Conservation (phyloP, 2,888 invertebrate genomes). For the Epistrophella euchroma region DNA sequence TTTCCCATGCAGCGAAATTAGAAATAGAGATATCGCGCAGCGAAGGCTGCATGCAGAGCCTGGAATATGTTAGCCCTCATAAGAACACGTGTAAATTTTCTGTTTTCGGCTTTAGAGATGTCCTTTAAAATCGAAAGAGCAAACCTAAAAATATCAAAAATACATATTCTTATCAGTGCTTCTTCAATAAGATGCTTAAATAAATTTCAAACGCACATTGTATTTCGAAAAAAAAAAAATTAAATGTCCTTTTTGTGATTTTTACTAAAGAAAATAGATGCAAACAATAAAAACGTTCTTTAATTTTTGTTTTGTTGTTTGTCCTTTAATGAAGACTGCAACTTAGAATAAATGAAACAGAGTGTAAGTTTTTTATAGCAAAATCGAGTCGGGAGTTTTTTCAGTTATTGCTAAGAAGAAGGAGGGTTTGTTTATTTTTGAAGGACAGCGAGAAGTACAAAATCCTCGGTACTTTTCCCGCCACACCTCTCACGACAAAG, state of each 20-base stretch:
- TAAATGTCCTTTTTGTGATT: conserved; percentile 50
- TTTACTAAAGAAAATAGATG: conserved; percentile 26
- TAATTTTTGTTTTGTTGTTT: background rate
- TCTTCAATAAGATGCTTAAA: background rate
- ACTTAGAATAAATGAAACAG: background rate
- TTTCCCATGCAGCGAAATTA: too few relatives aligned
- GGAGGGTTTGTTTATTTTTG: background rate
- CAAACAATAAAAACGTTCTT: conserved; percentile 12
- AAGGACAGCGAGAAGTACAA: background rate
- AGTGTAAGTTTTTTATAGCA: conserved; percentile 22
- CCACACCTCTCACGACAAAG: background rate
- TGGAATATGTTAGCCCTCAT: too few relatives aligned
- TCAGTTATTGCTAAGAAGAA: background rate
- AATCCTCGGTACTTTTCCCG: conserved; percentile 10
- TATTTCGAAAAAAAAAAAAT: conserved; percentile 6
- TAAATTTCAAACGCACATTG: conserved; percentile 13
- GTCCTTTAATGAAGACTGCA: conserved; percentile 8
- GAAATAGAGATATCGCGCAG: too few relatives aligned
- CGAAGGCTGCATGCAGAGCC: too few relatives aligned
- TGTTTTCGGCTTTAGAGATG: too few relatives aligned
- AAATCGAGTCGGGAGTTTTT: conserved; percentile 6
- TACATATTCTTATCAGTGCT: conserved; percentile 52
- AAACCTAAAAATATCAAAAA: conserved; percentile 2
- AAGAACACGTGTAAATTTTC: too few relatives aligned
- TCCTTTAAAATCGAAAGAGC: conserved; percentile 9